These are phyloP conservation scores for Ceratosolen solmsi DNA, from an alignment of 1,140 invertebrate species.

Conservation along the genomic window DNA sequence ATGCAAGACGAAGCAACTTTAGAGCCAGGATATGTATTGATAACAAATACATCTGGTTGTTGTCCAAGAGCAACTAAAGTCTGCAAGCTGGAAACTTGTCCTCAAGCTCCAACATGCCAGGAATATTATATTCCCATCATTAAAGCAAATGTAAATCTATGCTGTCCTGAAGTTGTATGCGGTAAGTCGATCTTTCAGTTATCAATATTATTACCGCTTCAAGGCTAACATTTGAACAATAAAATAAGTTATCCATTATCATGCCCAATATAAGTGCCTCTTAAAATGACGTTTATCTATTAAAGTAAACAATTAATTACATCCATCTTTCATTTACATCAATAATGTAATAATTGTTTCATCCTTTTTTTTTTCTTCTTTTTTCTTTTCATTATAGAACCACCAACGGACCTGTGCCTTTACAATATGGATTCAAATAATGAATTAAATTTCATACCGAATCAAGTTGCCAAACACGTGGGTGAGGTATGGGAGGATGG, in stretches of 20 bases:
- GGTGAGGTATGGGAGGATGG: conserved; percentile 81
- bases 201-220: not conserved
- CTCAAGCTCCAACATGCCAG: conserved; percentile 74
- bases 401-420: conserved; percentile 81
- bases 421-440: conserved; percentile 74
- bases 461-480: conserved; percentile 72
- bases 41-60: conserved; percentile 78
- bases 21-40: conserved; percentile 77
- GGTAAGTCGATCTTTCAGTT: conserved; percentile 66
- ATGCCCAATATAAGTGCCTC: no score
- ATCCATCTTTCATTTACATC: no score
- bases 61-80: conserved; percentile 77
- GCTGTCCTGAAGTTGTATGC: conserved; percentile 80
- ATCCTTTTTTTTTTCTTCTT: no score
- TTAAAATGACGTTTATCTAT: no score
- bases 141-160: conserved; percentile 71
- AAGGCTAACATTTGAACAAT: not conserved
- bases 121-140: conserved; percentile 74
- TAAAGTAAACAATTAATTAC: no score
- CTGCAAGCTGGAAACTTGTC: conserved; percentile 79
- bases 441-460: conserved; percentile 66
- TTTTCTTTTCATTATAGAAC: conserved; percentile 74
- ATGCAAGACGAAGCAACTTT: conserved; percentile 68
- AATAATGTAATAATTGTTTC: no score
- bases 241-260: no score